A percentile compares a stretch with the other conserved stretches of the same genome.
These are phyloP conservation scores for Neofelis nebulosa DNA, from an alignment of 2,113 vertebrate genomes.

Conservation along the genomic window DNA sequence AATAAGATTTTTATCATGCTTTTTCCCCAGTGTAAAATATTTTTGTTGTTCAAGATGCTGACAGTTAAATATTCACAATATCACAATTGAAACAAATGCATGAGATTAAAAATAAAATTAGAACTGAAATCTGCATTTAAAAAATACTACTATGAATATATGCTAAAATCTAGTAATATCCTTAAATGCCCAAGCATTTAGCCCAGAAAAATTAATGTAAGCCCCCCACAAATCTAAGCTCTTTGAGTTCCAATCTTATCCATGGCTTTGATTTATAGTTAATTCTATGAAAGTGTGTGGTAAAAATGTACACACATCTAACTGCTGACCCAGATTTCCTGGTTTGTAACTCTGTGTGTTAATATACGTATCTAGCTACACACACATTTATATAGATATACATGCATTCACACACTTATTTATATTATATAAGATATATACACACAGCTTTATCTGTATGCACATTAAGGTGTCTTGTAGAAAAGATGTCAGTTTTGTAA, in stretches of 20 bases:
- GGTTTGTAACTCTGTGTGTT: neutral
- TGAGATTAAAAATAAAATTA: neutral
- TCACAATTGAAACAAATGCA: neutral
- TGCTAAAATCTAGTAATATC: neutral
- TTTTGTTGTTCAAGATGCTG: conserved; percentile 12
- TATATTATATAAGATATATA: neutral
- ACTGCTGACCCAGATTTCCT: neutral
- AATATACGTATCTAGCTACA: neutral
- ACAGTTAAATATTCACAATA: conserved; percentile 7
- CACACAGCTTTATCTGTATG: neutral
- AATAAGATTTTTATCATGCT: conserved; percentile 29
- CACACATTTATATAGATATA: neutral
- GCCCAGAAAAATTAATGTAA: conserved; percentile 1
- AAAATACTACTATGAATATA: neutral
- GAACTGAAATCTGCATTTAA: conserved; percentile 20
- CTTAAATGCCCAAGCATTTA: neutral
- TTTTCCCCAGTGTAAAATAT: conserved; percentile 11
- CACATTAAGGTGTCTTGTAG: neutral
- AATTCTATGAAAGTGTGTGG: conserved; percentile 35
- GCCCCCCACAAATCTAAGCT: neutral
- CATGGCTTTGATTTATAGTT: neutral
- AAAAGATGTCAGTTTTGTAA: neutral
- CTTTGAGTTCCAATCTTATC: neutral
- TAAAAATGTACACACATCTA: neutral
- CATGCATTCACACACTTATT: neutral